A percentile compares a stretch with the other conserved stretches of the same genome.
These are phyloP conservation scores for Eupithecia pulchellata DNA, from an alignment of 2,888 invertebrate species.

Conservation along the genomic window DNA sequence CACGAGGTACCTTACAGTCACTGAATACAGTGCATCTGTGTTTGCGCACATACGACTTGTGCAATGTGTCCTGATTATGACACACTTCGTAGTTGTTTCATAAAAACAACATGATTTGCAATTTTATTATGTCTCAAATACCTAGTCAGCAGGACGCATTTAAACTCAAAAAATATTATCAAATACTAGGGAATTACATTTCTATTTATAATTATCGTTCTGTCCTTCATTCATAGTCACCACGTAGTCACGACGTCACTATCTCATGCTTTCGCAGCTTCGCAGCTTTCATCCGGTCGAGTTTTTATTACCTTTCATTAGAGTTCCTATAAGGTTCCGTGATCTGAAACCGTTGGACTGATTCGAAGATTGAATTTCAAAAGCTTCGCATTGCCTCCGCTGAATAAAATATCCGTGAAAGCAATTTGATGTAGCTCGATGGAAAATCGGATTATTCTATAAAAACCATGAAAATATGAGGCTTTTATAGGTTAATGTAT, in stretches of 20 bases:
- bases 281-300: neutral
- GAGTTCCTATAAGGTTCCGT: constrained; percentile 13
- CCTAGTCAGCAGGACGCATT: no score
- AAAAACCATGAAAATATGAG: neutral
- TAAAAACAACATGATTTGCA: no score
- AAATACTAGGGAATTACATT: no score
- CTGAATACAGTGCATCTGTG: no score
- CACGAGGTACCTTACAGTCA: neutral
- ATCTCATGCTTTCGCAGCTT: neutral
- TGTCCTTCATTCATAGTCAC: neutral
- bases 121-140: no score
- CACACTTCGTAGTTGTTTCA: no score
- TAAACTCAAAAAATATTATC: no score
- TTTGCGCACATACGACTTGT: no score
- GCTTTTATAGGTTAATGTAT: neutral
- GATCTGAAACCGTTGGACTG: constrained; percentile 20
- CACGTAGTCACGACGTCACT: neutral
- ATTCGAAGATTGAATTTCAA: constrained; percentile 22
- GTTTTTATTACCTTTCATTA: constrained; percentile 20
- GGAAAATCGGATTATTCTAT: neutral
- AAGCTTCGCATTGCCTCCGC: constrained; percentile 23
- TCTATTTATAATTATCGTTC: no score
- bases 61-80: no score
- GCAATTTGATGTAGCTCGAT: constrained; percentile 14
- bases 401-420: constrained; percentile 36